phyloP scores from a whole-genome alignment of 2,113 vertebrate genomes.

The Archilochus colubris region DNA sequence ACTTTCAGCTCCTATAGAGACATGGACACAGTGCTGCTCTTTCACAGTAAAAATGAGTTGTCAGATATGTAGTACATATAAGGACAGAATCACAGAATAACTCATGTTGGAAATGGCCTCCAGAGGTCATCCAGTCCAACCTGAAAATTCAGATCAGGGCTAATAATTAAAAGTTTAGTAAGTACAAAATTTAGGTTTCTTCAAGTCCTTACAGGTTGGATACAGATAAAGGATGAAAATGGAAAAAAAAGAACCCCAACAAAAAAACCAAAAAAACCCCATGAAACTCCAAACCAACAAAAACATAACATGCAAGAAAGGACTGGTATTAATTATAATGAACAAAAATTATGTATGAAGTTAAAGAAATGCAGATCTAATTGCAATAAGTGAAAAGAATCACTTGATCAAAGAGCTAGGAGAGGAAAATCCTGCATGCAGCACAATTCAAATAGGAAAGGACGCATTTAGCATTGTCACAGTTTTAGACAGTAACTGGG shows the following conservation, averaged over 20 bases:
- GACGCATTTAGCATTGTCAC: background rate
- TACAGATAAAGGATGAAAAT: background rate
- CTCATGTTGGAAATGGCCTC: background rate
- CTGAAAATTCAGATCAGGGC: background rate
- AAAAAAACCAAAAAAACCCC: no score
- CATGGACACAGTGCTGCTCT: background rate
- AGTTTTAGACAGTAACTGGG: no score
- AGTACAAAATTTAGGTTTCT: background rate
- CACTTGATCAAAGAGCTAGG: background rate
- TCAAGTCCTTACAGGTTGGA: background rate
- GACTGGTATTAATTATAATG: background rate
- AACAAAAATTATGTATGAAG: background rate
- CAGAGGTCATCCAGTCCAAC: background rate
- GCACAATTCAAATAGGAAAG: background rate
- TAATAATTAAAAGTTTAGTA: background rate
- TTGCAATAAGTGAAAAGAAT: background rate
- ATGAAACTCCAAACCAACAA: background rate
- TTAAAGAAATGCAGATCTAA: background rate
- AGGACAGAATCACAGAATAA: background rate
- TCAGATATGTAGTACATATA: background rate
- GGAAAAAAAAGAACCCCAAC: no score
- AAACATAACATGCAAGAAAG: background rate
- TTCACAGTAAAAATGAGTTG: background rate
- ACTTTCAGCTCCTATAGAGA: background rate
- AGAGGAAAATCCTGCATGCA: background rate